phyloP scores from a whole-genome alignment of 1,140 invertebrate species.

The Panagrolaimus sp. region DNA sequence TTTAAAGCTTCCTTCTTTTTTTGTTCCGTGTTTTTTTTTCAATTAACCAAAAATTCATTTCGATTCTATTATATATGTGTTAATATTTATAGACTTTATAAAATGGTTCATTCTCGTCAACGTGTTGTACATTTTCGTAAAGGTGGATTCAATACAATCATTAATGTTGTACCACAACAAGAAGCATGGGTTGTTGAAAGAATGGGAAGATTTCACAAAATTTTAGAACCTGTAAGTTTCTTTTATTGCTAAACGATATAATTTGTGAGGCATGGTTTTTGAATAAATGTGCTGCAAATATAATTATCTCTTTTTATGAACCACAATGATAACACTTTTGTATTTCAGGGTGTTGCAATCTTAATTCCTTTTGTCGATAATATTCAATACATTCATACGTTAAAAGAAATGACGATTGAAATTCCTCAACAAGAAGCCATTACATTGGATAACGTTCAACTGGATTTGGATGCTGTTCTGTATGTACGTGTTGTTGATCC shows the following conservation, averaged over 20 bases:
- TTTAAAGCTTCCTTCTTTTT: too few relatives aligned
- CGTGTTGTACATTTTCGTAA: too few relatives aligned
- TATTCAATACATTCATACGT: constrained; percentile 93
- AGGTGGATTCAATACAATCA: constrained; percentile 69
- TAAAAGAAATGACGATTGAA: constrained; percentile 99
- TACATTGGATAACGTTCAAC: constrained; percentile 75
- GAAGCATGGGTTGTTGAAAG: constrained; percentile 98
- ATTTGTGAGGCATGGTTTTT: too few relatives aligned
- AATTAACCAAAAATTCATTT: too few relatives aligned
- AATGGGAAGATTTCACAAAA: constrained; percentile 69
- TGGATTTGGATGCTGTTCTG: constrained; percentile 92
- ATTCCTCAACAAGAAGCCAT: constrained; percentile 97
- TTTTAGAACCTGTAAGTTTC: constrained; percentile 37
- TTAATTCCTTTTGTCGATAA: constrained; percentile 83
- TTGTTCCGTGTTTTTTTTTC: too few relatives aligned
- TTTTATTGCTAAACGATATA: too few relatives aligned
- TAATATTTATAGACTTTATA: too few relatives aligned
- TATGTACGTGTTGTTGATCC: constrained; percentile 88
- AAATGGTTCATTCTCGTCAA: too few relatives aligned
- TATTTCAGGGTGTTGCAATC: constrained; percentile 75
- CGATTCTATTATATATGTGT: too few relatives aligned
- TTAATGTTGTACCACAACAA: constrained; percentile 98
- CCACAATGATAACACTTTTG: too few relatives aligned
- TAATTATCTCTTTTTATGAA: too few relatives aligned
- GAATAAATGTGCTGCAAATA: constrained; percentile 24